Percentiles rank a stretch among this genome's conserved stretches.
Evolutionary conservation across 2,797 vertebrate genomes (phyloP).

Genomic region (Bovichtus diacanthus): DNA sequence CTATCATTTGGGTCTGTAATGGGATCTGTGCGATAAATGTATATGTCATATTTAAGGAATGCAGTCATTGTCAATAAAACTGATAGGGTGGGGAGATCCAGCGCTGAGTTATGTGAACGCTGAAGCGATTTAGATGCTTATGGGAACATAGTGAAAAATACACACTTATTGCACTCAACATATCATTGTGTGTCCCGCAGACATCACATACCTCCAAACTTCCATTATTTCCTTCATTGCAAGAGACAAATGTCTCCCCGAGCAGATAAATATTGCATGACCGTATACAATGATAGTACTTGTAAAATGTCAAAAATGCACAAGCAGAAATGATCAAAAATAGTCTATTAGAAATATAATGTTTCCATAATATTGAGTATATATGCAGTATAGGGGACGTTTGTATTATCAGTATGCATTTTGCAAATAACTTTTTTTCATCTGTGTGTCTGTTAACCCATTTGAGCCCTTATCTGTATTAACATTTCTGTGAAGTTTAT

Average conservation of each 20-base stretch:
- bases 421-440: not conserved
- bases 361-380: not conserved
- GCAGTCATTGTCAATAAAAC: conserved; percentile 61
- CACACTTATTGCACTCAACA: conserved; percentile 35
- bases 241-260: conserved; percentile 49
- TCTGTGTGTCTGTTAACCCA: not conserved
- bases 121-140: conserved; percentile 37
- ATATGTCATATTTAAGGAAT: conserved; percentile 45
- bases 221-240: conserved; percentile 46
- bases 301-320: conserved; percentile 52
- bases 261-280: conserved; percentile 64
- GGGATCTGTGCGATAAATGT: conserved; percentile 49
- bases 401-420: not conserved
- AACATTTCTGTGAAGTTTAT: not conserved
- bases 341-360: conserved; percentile 4
- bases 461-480: not conserved
- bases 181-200: conserved; percentile 49
- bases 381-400: not conserved
- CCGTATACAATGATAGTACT: conserved; percentile 29
- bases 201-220: conserved; percentile 33
- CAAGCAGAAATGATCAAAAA: conserved; percentile 31
- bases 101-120: conserved; percentile 16
- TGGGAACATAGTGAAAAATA: conserved; percentile 28
- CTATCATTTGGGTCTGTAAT: conserved; percentile 49
- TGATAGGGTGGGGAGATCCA: conserved; percentile 21